These are phyloP conservation scores for Chydorus sphaericus DNA, from an alignment of 2,888 invertebrate genomes.

Conservation along the genomic window DNA sequence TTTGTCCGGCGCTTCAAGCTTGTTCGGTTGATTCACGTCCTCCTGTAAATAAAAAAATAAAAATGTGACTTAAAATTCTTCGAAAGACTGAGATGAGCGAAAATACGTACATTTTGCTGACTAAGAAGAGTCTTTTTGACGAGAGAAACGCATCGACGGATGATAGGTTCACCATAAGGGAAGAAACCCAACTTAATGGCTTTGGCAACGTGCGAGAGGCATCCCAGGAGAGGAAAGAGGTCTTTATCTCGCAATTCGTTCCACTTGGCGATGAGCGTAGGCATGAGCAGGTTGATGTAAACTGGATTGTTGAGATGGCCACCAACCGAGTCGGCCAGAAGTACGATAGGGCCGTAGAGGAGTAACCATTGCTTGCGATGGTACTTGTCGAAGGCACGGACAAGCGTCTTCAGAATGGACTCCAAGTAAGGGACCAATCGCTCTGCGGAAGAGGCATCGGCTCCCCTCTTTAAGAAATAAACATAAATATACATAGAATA, in stretches of 20 bases:
- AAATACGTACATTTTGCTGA: conserved; percentile 63
- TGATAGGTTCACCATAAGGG: conserved; percentile 96
- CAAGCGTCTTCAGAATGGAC: conserved; percentile 87
- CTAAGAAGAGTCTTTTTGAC: conserved; percentile 94
- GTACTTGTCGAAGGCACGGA: conserved; percentile 87
- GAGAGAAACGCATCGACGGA: conserved; percentile 82
- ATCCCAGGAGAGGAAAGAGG: conserved; percentile 90
- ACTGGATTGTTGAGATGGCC: conserved; percentile 91
- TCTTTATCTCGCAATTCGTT: conserved; percentile 94
- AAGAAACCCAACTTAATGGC: conserved; percentile 92
- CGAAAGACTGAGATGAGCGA: neutral
- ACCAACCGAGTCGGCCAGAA: conserved; percentile 94
- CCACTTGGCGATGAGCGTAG: conserved; percentile 96
- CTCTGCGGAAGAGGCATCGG: conserved; percentile 95
- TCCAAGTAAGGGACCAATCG: conserved; percentile 91
- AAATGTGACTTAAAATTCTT: neutral
- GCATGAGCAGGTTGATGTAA: conserved; percentile 92
- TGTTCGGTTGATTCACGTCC: conserved; percentile 77
- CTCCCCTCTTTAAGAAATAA: too few relatives aligned
- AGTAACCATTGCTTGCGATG: conserved; percentile 95
- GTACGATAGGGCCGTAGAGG: conserved; percentile 96
- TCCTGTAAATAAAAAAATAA: conserved; percentile 39
- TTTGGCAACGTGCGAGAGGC: conserved; percentile 93
- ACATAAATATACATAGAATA: too few relatives aligned
- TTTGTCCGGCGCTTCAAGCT: conserved; percentile 85